Evolutionary conservation across 2,797 vertebrate genomes (phyloP), one percentile per base, ranked within the genome.

Genomic region (Lacerta bilineata): DNA sequence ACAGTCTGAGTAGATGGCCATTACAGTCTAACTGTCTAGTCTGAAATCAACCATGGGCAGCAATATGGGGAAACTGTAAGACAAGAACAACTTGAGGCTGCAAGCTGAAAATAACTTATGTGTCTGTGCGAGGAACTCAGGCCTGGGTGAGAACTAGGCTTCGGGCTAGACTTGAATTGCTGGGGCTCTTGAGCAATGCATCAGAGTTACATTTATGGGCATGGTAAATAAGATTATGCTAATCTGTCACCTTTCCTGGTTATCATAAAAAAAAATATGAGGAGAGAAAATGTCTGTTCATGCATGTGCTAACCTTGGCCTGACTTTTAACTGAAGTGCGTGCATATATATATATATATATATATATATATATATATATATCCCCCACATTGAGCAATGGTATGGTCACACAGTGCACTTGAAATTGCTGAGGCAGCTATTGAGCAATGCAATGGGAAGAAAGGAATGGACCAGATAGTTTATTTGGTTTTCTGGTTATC

Each of bases 401-500:
- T 25, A 64, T 25, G 46, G 84, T 43, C 75, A 88, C 46, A 59
- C 33, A 59, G 46, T 8, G 39, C 76, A n/a, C 83, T 43, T 79
- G 23, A 59, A 71, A 84, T 74, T 64, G 87, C 61, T 46, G 68
- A 88, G 75, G 36, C 66, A 84, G 68, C 46, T 25, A 27, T 64
- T 64, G 82, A 41, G 76, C 25, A 13, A 55, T n/a, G 43, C 29
- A 72, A 7, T 72, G 8, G 55, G 50, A 88, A 80, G n/a, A 79
- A 46, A 74, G 77, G 39, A 84, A 80, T 80, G 23, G 69, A 64
- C 87, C 64, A 27, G 17, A 84, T 41, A 61, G 27, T 33, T 80
- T 46, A 11, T 75, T 61, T 81, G 69, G 55, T 82, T 87, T 39
- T 85, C 50, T 72, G 50, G 20, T 55, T 43, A 61, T 85, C 87